Percentiles rank a stretch among this genome's conserved stretches.
These are phyloP conservation scores for Lophotriccus pileatus DNA, from an alignment of 2,797 vertebrate species.

Conservation along the genomic window DNA sequence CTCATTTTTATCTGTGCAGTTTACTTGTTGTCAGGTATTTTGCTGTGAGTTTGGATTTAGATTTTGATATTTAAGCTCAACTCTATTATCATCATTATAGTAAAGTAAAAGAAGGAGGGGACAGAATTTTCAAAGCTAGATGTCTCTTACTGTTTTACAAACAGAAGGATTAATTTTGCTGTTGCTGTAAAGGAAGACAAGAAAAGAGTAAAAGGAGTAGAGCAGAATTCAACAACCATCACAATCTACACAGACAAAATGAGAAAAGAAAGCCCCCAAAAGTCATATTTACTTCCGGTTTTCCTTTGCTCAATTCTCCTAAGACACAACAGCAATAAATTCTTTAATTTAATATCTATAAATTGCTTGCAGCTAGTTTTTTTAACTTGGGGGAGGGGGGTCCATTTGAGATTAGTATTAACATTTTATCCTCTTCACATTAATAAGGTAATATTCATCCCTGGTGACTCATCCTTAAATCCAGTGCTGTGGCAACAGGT, in stretches of 20 bases:
- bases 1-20: not conserved
- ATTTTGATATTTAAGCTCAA: not conserved
- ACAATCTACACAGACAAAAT: not conserved
- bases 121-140: not conserved
- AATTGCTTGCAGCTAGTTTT: not conserved
- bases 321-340: not conserved
- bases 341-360: not conserved
- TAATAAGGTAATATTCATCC: not conserved
- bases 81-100: not conserved
- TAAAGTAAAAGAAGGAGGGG: not conserved
- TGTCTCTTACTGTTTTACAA: not conserved
- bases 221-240: not conserved
- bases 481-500: not conserved
- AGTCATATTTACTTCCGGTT: not conserved
- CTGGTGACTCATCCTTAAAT: conserved; percentile 8
- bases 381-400: not conserved
- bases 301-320: not conserved
- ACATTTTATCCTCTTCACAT: not conserved
- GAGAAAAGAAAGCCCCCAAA: not conserved
- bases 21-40: not conserved
- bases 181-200: not conserved
- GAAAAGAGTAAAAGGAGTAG: not conserved
- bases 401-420: not conserved
- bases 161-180: not conserved
- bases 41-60: not conserved